Conservation (phyloP, 2,797 vertebrate genomes). For the Arrhamphus sclerolepis region DNA sequence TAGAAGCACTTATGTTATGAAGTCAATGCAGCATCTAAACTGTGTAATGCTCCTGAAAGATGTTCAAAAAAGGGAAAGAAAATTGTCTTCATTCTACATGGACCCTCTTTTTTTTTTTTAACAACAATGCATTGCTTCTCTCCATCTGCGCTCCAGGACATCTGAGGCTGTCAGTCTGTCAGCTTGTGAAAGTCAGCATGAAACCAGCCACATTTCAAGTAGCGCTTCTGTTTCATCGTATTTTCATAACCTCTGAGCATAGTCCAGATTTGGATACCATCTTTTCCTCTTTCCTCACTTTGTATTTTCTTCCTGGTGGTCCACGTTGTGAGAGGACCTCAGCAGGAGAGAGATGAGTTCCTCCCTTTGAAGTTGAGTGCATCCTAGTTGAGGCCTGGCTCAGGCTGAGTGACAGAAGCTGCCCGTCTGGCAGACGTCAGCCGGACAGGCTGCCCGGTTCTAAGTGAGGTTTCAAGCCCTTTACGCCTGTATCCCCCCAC, state of each 20-base stretch:
- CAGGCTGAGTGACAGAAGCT: conserved; percentile 55
- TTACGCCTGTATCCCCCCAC: not conserved
- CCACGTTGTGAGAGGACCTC: conserved; percentile 35
- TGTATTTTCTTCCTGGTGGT: conserved; percentile 64
- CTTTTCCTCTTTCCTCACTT: conserved; percentile 30
- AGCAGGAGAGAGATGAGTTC: conserved; percentile 61
- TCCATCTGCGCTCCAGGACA: conserved; percentile 3
- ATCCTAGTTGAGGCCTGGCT: conserved; percentile 51
- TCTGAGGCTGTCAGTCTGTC: conserved; percentile 19
- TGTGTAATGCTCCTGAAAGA: too few species aligned
- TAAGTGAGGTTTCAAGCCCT: conserved; percentile 21
- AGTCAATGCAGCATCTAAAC: too few species aligned
- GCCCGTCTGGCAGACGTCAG: conserved; percentile 62
- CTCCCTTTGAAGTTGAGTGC: conserved; percentile 65
- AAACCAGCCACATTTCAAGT: not conserved
- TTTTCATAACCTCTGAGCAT: conserved; percentile 37
- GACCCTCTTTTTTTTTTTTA: too few species aligned
- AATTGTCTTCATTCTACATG: too few species aligned
- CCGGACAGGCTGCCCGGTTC: conserved; percentile 50
- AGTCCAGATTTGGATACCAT: conserved; percentile 52
- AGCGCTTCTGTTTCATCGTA: conserved; percentile 4
- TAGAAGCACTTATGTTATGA: too few species aligned
- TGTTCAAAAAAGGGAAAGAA: too few species aligned
- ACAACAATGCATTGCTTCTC: conserved; percentile 8
- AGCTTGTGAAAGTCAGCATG: too few species aligned